phyloP scores from a whole-genome alignment of 2,888 invertebrate species.

The Patella depressa region DNA sequence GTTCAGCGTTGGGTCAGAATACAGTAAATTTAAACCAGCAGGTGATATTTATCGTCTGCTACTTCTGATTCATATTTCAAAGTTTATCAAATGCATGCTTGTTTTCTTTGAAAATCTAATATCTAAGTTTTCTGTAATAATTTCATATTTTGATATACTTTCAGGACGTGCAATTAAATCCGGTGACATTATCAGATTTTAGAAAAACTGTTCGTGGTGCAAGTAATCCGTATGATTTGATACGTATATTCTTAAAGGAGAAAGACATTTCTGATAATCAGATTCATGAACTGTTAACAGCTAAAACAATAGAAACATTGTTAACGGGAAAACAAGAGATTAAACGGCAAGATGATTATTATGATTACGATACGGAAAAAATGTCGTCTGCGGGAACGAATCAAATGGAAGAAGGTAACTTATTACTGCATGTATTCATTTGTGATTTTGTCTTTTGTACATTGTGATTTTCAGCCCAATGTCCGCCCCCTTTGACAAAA shows the following conservation, averaged over 20 bases:
- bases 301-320: conserved; percentile 21
- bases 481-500: too few relatives aligned
- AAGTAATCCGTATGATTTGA: conserved; percentile 27
- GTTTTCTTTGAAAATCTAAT: too few relatives aligned
- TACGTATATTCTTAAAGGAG: conserved; percentile 39
- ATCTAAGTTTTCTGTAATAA: too few relatives aligned
- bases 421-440: too few relatives aligned
- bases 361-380: neutral
- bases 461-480: too few relatives aligned
- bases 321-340: conserved; percentile 11
- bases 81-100: too few relatives aligned
- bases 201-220: conserved; percentile 15
- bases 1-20: too few relatives aligned
- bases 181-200: conserved; percentile 21
- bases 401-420: neutral
- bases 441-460: too few relatives aligned
- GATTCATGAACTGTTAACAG: conserved; percentile 27
- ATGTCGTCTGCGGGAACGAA: neutral
- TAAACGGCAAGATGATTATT: conserved; percentile 12
- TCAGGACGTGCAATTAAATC: conserved; percentile 9
- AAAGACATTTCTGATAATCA: conserved; percentile 28
- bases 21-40: too few relatives aligned
- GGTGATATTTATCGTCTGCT: too few relatives aligned
- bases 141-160: neutral
- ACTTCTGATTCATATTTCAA: too few relatives aligned